Percentiles rank a stretch among this genome's conserved stretches.
Evolutionary conservation across 2,113 vertebrate species (phyloP).

Genomic region (Salvelinus fontinalis): DNA sequence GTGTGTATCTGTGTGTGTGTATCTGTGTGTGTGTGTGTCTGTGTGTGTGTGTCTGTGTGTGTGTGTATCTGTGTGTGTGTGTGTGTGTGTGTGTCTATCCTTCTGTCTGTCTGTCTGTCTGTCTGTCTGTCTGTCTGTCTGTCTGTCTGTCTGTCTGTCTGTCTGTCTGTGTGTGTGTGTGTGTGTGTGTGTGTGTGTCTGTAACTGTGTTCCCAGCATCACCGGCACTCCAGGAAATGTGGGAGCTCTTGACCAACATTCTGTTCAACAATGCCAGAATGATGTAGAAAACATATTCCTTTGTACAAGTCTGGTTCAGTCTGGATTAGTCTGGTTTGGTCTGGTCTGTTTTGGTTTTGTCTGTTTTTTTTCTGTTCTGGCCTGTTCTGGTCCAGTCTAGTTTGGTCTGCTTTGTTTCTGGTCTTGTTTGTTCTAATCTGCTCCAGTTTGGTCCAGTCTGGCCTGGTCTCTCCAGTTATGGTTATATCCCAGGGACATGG

Average conservation of each 20-base stretch:
- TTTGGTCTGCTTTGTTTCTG: neutral
- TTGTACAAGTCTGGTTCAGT: neutral
- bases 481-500: neutral
- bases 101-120: too few relatives aligned
- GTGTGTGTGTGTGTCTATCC: too few relatives aligned
- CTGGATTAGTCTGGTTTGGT: neutral
- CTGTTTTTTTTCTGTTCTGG: neutral
- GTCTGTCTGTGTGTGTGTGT: neutral
- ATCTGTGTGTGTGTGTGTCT: neutral
- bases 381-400: neutral
- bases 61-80: neutral
- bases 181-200: neutral
- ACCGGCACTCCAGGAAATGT: too few relatives aligned
- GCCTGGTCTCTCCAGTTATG: neutral
- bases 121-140: too few relatives aligned
- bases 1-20: too few relatives aligned
- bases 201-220: neutral
- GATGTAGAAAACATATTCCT: too few relatives aligned
- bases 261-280: too few relatives aligned
- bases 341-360: neutral
- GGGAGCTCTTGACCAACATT: too few relatives aligned
- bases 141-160: neutral
- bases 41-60: neutral
- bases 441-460: neutral
- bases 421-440: neutral